Conservation (phyloP, 2,797 vertebrate genomes). For the Sebastiscus albofasciatus region DNA sequence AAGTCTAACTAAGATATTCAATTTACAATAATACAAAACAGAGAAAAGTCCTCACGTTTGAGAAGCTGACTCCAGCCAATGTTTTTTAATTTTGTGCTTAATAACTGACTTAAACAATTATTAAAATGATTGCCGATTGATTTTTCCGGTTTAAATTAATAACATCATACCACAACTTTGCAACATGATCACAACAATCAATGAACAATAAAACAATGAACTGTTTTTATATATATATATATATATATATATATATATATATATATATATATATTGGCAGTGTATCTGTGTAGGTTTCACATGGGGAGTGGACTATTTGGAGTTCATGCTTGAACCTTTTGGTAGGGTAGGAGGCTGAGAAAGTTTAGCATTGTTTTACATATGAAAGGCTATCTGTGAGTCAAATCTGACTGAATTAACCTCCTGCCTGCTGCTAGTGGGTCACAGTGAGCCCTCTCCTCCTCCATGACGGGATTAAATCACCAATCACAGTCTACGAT, state of each 20-base stretch:
- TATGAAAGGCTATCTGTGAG: not conserved
- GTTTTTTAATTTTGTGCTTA: not conserved
- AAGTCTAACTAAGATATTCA: not conserved
- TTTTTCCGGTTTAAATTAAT: not conserved
- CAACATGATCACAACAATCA: not conserved
- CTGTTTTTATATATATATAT: too few species aligned
- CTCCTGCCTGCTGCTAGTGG: not conserved
- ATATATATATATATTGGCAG: not conserved
- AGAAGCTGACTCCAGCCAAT: not conserved
- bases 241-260: too few species aligned
- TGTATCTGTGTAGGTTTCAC: not conserved
- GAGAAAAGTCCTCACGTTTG: not conserved
- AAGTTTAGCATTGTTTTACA: conserved; percentile 1
- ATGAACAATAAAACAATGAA: not conserved
- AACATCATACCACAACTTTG: not conserved
- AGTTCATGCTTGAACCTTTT: not conserved
- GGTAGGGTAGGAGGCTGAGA: not conserved
- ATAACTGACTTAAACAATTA: not conserved
- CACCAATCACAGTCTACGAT: not conserved
- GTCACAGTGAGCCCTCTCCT: not conserved
- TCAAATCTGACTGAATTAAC: conserved; percentile 23
- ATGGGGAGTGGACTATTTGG: not conserved
- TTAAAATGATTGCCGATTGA: not conserved
- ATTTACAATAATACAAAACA: not conserved
- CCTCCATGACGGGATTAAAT: not conserved